These are phyloP conservation scores for Sphecodes monilicornis DNA, from an alignment of 2,888 invertebrate species.

Conservation along the genomic window DNA sequence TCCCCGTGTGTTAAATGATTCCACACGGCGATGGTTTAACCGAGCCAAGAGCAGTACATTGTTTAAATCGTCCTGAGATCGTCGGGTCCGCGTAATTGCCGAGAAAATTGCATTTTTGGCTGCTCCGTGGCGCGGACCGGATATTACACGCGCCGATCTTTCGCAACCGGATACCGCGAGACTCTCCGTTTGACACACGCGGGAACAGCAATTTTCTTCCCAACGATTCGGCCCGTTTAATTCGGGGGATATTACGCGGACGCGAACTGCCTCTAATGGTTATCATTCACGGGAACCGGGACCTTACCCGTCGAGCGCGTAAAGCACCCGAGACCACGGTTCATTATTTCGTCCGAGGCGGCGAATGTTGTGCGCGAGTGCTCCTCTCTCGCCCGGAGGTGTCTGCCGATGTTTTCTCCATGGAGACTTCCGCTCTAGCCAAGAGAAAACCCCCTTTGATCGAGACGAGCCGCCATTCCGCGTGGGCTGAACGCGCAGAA, in stretches of 20 bases:
- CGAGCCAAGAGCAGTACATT: constrained; percentile 16
- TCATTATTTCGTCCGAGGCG: constrained; percentile 71
- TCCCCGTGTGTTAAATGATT: constrained; percentile 32
- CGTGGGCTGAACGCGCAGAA: background rate
- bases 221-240: constrained; percentile 80
- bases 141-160: background rate
- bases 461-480: background rate
- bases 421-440: background rate
- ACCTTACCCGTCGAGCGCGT: constrained; percentile 75
- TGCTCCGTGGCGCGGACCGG: constrained; percentile 22
- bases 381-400: constrained; percentile 28
- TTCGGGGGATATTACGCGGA: constrained; percentile 81
- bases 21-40: constrained; percentile 13
- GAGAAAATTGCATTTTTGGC: constrained; percentile 43
- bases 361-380: constrained; percentile 16
- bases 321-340: constrained; percentile 79
- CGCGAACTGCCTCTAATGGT: constrained; percentile 82
- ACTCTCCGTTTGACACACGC: constrained; percentile 53
- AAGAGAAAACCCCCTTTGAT: background rate
- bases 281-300: constrained; percentile 82
- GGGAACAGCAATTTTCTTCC: constrained; percentile 54
- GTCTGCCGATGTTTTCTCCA: background rate
- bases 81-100: constrained; percentile 28
- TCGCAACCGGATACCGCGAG: background rate
- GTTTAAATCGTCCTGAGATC: constrained; percentile 29